These are phyloP conservation scores for Pseudorhiza aurosa DNA, from an alignment of 30 jellyfish, hydroid and myxozoan species.

Conservation along the genomic window DNA sequence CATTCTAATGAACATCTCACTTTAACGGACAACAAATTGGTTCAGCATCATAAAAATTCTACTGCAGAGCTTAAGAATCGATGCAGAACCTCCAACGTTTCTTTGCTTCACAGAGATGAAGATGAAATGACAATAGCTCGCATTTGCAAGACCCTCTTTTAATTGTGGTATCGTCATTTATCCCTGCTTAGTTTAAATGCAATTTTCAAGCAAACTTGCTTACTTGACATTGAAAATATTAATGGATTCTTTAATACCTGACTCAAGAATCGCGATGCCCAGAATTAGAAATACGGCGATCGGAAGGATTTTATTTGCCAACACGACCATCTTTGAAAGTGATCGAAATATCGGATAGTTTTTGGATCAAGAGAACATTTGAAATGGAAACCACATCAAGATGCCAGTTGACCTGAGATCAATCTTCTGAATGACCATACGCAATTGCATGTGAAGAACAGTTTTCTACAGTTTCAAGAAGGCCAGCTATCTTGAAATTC, in stretches of 20 bases:
- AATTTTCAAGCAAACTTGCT: neutral
- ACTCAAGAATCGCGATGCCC: constrained; percentile 27
- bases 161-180: neutral
- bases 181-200: neutral
- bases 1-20: no score
- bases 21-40: no score
- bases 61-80: no score
- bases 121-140: no score
- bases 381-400: constrained; percentile 6
- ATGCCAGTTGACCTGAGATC: neutral
- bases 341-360: neutral
- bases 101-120: no score
- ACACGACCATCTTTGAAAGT: constrained; percentile 19
- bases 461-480: no score
- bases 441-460: no score
- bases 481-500: no score
- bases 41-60: no score
- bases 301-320: constrained; percentile 17
- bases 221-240: neutral
- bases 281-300: constrained; percentile 5
- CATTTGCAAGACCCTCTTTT: no score
- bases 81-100: no score
- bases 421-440: neutral
- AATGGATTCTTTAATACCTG: constrained; percentile 16
- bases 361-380: constrained; percentile 15